Percentiles rank a stretch among this genome's conserved stretches.
Conservation (phyloP, 2,113 vertebrate species). For the Hippoglossus stenolepis region DNA sequence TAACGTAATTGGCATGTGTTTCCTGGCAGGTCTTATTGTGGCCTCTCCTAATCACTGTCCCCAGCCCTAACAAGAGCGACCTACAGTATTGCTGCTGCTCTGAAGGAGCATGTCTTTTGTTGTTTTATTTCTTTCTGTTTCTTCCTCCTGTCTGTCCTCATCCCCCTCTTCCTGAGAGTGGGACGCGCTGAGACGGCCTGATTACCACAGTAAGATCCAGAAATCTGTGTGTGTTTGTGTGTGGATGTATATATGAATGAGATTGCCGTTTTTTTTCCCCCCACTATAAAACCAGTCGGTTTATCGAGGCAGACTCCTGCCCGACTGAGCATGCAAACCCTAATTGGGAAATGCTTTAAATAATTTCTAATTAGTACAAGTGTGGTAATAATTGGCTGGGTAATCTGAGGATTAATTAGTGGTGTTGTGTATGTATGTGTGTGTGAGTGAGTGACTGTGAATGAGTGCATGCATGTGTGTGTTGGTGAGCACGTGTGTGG, state of each 20-base stretch:
- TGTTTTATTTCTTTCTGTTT: slow-evolving; percentile 77
- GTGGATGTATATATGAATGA: slow-evolving; percentile 41
- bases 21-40: slow-evolving; percentile 81
- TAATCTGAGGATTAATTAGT: slow-evolving; percentile 96
- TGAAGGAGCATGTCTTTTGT: slow-evolving; percentile 81
- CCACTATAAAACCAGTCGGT: slow-evolving; percentile 72
- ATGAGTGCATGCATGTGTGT: slow-evolving; percentile 80
- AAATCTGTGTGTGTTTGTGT: slow-evolving; percentile 53
- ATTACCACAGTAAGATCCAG: slow-evolving; percentile 71
- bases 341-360: slow-evolving; percentile 92
- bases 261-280: slow-evolving; percentile 31
- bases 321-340: slow-evolving; percentile 87
- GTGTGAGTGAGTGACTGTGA: slow-evolving; percentile 83
- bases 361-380: slow-evolving; percentile 93
- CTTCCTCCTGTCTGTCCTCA: slow-evolving; percentile 69
- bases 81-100: slow-evolving; percentile 76
- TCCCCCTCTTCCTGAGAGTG: slow-evolving; percentile 65
- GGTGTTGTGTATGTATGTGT: slow-evolving; percentile 83
- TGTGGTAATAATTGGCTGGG: slow-evolving; percentile 90
- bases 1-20: slow-evolving; percentile 85
- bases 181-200: slow-evolving; percentile 73
- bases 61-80: slow-evolving; percentile 79
- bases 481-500: slow-evolving; percentile 80
- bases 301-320: slow-evolving; percentile 79
- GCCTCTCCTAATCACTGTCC: slow-evolving; percentile 81